These are phyloP conservation scores for Oryzias dopingdopingensis DNA, from an alignment of 2,797 vertebrate genomes.

Conservation along the genomic window DNA sequence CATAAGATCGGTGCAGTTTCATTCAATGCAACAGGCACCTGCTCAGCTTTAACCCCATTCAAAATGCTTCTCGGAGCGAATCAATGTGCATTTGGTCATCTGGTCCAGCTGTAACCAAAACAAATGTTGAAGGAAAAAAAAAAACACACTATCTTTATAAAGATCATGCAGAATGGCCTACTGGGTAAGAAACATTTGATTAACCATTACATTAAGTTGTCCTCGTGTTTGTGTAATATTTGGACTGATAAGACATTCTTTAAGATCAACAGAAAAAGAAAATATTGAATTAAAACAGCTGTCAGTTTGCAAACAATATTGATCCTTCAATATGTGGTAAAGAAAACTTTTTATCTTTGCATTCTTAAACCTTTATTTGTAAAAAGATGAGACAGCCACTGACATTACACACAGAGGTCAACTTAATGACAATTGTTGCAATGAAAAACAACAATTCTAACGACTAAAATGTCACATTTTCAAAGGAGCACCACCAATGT, in stretches of 20 bases:
- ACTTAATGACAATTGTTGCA: constrained; percentile 74
- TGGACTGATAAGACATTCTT: constrained; percentile 7
- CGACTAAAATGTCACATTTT: constrained; percentile 66
- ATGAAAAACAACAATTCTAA: constrained; percentile 72
- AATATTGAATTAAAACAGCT: neutral
- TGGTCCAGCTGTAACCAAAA: constrained; percentile 66
- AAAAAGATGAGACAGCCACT: neutral
- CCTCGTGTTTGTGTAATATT: constrained; percentile 47
- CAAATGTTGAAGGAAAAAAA: constrained; percentile 65
- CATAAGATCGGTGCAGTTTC: constrained; percentile 27
- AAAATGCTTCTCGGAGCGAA: constrained; percentile 15
- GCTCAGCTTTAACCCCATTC: constrained; percentile 5
- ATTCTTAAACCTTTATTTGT: too few relatives aligned
- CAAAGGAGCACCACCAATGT: constrained; percentile 73
- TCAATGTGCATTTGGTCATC: constrained; percentile 77
- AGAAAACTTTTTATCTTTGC: neutral
- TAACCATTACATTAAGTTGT: constrained; percentile 71
- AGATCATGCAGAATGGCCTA: constrained; percentile 71
- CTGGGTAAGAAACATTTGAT: constrained; percentile 59
- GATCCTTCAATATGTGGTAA: neutral
- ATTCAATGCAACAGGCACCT: constrained; percentile 48
- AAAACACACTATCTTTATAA: constrained; percentile 73
- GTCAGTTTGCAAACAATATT: neutral
- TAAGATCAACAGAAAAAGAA: neutral
- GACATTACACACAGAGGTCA: constrained; percentile 60